Base-by-base conservation (phyloP, 1,140 invertebrate species). In the Drosophila dunni region DNA sequence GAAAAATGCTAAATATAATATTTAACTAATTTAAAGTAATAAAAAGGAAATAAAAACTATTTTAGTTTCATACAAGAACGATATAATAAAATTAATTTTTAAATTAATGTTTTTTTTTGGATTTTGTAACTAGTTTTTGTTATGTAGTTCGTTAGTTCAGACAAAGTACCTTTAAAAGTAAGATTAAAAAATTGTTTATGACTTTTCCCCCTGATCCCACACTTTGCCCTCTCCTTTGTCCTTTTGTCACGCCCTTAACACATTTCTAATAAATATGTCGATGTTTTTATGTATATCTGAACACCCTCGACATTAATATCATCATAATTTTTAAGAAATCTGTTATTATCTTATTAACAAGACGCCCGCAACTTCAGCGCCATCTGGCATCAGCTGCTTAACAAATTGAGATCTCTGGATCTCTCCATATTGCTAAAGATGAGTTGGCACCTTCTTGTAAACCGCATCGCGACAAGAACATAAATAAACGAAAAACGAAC, bases 311-410 rank as follows among this genome's bases (percentile, higher is more conserved):
- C 58, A 79, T 79, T 67, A 76, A 76, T 76, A 53, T 78, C 17
- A 50, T 66, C 66, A 88, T 88, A 77, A 88, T 88, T 88, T 88
- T 83, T 76, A 88, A 77, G 76, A 88, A 88, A 88, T 88, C 80
- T 88, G 83, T 89, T 83, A 78, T 68, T 74, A 84, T 80, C 84
- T 80, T 84, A 78, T 88, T 83, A 80, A 65, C 71, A 54, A 38
- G 53, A 63, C 62, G 62, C 53, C 60, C 61, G 69, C 45, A 34
- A 34, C 54, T 62, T 48, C 29, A 66, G 83, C 79, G 82, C 82
- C 83, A 86, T 79, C 65, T 82, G 79, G 79, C 69, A 56, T 78
- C 83, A 80, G 66, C 75, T 88, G 84, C 79, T 84, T 83, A 69
- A 86, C 83, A 88, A 88, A 88, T 88, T 88, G 83, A 88, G 83